A percentile compares a stretch with the other conserved stretches of the same genome.
Evolutionary conservation across 2,888 invertebrate genomes (phyloP).

Genomic region (Paralinhomoeus sp.): DNA sequence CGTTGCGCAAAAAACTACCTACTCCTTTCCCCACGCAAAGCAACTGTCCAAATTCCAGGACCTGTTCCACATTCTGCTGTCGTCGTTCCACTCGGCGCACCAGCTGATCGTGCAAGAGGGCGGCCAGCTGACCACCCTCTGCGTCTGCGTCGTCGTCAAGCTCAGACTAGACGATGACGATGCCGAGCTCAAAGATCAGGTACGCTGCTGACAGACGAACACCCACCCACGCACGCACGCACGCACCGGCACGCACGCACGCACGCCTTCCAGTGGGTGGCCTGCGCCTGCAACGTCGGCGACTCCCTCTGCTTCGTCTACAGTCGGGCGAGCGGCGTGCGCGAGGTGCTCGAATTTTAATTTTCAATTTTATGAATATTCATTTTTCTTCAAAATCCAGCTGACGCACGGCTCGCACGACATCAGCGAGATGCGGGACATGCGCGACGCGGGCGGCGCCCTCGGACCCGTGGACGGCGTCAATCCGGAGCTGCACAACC

Average conservation of each 20-base stretch:
- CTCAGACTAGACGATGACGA: conserved; percentile 17
- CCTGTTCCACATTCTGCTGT: conserved; percentile 49
- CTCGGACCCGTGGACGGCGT: conserved; percentile 60
- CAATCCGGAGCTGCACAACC: conserved; percentile 60
- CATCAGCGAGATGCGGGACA: conserved; percentile 54
- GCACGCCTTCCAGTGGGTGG: conserved; percentile 33
- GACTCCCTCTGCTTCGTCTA: conserved; percentile 70
- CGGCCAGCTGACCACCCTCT: conserved; percentile 57
- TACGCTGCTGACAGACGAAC: not conserved
- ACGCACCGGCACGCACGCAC: not conserved
- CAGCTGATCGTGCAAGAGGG: conserved; percentile 56
- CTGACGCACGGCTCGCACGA: conserved; percentile 46
- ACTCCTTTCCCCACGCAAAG: conserved; percentile 62
- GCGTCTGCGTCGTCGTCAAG: conserved; percentile 50
- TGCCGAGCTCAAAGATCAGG: not conserved
- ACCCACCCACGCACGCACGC: not conserved
- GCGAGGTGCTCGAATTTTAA: conserved; percentile 40
- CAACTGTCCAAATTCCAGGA: conserved; percentile 47
- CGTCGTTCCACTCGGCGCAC: conserved; percentile 61
- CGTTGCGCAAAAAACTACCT: conserved; percentile 52
- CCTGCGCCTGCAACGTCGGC: conserved; percentile 66
- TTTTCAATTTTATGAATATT: too few species aligned
- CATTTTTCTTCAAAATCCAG: conserved; percentile 6
- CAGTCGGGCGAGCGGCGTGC: conserved; percentile 47
- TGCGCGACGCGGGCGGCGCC: conserved; percentile 66